A percentile compares a stretch with the other conserved stretches of the same genome.
Evolutionary conservation across 35 echinoderm and acorn worm species (phyloP).

Genomic region (Strongylocentrotus purpuratus): DNA sequence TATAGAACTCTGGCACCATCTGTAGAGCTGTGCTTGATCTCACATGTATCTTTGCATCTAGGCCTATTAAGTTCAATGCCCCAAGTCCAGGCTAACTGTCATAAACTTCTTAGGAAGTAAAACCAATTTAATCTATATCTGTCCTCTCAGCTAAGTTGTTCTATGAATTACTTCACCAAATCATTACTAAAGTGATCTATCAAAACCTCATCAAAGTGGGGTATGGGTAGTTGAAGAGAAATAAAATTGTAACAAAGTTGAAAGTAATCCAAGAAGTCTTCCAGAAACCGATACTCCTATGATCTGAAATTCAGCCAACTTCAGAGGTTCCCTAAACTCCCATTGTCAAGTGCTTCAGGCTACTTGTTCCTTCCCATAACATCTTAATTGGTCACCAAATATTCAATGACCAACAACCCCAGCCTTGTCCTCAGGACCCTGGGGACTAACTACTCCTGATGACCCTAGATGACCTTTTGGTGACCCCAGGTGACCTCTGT

Average conservation of each 20-base stretch:
- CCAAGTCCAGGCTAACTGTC: background rate
- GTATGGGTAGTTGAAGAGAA: background rate
- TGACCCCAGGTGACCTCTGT: constrained; percentile 15
- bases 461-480: constrained; percentile 25
- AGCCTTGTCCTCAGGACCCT: background rate
- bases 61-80: background rate
- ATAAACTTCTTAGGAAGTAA: background rate
- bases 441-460: background rate
- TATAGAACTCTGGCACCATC: background rate
- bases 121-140: background rate
- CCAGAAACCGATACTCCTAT: background rate
- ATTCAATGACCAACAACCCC: constrained; percentile 10
- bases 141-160: background rate
- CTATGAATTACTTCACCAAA: background rate
- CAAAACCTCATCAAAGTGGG: background rate
- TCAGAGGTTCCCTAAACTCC: background rate
- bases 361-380: constrained; percentile 3
- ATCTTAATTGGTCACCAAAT: constrained; percentile 43
- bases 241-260: background rate
- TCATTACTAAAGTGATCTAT: background rate
- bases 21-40: background rate
- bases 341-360: background rate
- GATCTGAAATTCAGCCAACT: background rate
- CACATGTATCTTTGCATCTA: background rate
- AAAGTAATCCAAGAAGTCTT: background rate